A percentile compares a stretch with the other conserved stretches of the same genome.
These are phyloP conservation scores for Drosophila lowei DNA, from an alignment of 1,140 invertebrate genomes.

Conservation along the genomic window DNA sequence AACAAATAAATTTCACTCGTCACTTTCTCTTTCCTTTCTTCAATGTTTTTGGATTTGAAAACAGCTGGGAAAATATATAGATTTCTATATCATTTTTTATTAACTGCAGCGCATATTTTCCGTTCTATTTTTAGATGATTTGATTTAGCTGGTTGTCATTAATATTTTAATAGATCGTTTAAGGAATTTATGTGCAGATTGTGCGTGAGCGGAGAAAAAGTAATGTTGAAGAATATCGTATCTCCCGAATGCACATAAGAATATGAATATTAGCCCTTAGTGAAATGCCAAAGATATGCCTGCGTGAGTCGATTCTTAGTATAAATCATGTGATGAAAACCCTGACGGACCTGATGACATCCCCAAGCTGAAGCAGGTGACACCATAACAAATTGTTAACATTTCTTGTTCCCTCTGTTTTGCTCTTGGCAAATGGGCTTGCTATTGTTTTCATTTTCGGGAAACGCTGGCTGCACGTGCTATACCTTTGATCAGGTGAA, in stretches of 20 bases:
- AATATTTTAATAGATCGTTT: constrained; percentile 20
- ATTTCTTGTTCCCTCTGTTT: constrained; percentile 12
- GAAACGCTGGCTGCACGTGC: constrained; percentile 30
- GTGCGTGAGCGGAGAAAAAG: neutral
- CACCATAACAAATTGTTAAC: constrained; percentile 36
- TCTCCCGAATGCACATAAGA: too few relatives aligned
- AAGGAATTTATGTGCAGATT: constrained; percentile 11
- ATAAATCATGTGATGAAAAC: constrained; percentile 22
- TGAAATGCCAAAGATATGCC: too few relatives aligned
- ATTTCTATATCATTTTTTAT: constrained; percentile 31
- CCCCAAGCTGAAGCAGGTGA: constrained; percentile 17
- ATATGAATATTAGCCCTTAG: too few relatives aligned
- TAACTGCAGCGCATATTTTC: constrained; percentile 28
- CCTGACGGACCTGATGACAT: neutral
- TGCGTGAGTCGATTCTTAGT: neutral
- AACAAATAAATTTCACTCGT: constrained; percentile 68
- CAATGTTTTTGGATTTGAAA: constrained; percentile 12
- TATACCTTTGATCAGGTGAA: constrained; percentile 41
- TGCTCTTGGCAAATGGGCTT: constrained; percentile 40
- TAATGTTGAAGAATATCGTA: too few relatives aligned
- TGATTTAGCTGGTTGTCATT: constrained; percentile 36
- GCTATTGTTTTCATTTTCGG: constrained; percentile 50
- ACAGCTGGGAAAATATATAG: constrained; percentile 42
- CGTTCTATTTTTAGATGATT: constrained; percentile 4
- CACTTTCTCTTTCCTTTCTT: constrained; percentile 35